These are phyloP conservation scores for Heliocidaris tuberculata DNA, from an alignment of 35 echinoderm and acorn worm genomes.

Conservation along the genomic window DNA sequence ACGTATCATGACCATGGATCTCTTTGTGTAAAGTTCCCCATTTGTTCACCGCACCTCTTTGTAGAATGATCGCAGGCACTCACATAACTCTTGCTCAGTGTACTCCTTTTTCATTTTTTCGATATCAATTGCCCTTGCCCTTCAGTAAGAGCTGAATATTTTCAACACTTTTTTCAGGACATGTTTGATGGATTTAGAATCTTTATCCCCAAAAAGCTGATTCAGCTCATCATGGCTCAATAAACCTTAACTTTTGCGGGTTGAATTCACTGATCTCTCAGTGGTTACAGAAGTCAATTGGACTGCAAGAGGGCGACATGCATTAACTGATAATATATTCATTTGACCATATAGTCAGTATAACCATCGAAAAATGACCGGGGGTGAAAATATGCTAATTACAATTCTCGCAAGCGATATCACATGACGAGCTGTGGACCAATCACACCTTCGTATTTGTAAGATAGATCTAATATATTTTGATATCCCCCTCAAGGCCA, in stretches of 20 bases:
- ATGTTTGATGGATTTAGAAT: constrained; percentile 9
- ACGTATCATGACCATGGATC: constrained; percentile 30
- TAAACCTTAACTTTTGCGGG: neutral
- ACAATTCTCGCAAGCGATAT: too few relatives aligned
- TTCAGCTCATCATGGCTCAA: neutral
- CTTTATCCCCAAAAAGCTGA: neutral
- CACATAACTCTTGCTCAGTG: neutral
- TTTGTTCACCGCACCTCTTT: neutral
- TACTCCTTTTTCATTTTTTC: neutral
- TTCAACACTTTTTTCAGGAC: neutral
- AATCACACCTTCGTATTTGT: too few relatives aligned
- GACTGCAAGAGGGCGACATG: too few relatives aligned
- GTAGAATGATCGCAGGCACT: constrained; percentile 20
- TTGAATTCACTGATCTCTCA: neutral
- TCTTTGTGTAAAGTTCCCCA: constrained; percentile 38
- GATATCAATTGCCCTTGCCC: neutral
- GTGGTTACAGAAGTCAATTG: too few relatives aligned
- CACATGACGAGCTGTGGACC: too few relatives aligned
- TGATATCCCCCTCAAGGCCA: too few relatives aligned
- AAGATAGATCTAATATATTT: too few relatives aligned
- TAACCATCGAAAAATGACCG: too few relatives aligned
- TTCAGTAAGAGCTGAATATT: neutral
- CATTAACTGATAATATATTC: too few relatives aligned
- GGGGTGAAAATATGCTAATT: too few relatives aligned
- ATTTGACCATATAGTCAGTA: too few relatives aligned